Evolutionary conservation across 2,888 invertebrate genomes (phyloP), one percentile per base, ranked within the genome.

Genomic region (Saturnia pavonia): DNA sequence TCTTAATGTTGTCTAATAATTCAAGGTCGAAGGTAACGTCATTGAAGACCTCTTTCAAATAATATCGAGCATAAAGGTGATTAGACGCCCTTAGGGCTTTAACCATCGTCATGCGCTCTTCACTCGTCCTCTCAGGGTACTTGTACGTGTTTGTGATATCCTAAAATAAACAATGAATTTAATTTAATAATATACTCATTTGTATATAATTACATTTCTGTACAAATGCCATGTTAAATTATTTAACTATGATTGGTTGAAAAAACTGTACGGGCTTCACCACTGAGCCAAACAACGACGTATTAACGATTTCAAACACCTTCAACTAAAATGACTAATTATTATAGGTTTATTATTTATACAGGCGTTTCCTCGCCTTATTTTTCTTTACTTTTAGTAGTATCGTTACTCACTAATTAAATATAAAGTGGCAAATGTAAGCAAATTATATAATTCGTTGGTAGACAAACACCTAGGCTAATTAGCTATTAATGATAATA

Each of bases 31-130:
- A 98, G 73, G 95, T 92, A 40, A 99, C 95, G 76, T 98, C 98
- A 85, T 98, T 98, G 86, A 98, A 98, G 72, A 96, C 97, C 79
- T 98, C 98, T 84, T 98, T 98, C 12, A 98, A 94, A 82, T 98
- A 98, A 84, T 98, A 98, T 48, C 98, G 94, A 45, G 97, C 97
- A 85, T 97, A 98, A n/a, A 96, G 94, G 76, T 96, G 97, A 76
- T 97, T 96, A 6, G 97, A 96, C 86, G 97, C 97, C 65, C 96
- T 95, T 1, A 98, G 91, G 9, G 98, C 99, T 87, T 96, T 97
- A 70, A 97, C 90, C 97, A 98, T 98, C 0, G 97, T 96, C 70
- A 95, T 95, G 63, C 99, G 94, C 88, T 99, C 98, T 81, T 97
- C 97, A 16, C 94, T 91, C 11, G 96, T 96, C 73, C 96, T 96